Conservation (phyloP, 2,888 invertebrate species). For the Papilio protenor region DNA sequence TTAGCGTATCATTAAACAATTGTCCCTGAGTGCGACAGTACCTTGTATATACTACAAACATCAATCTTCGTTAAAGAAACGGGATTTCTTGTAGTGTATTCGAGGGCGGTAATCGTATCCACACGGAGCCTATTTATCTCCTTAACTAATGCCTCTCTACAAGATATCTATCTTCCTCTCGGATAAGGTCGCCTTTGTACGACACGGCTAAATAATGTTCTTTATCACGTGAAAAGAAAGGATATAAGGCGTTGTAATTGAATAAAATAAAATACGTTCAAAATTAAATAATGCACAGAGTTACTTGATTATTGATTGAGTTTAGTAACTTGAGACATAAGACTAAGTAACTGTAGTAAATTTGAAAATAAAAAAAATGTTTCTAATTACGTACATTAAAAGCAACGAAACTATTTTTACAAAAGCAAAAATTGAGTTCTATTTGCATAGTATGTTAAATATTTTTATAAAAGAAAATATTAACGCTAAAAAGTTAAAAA, state of each 20-base stretch:
- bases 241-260: not conserved
- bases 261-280: not conserved
- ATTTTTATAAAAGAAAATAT: not conserved
- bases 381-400: not conserved
- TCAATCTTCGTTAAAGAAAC: conserved; percentile 22
- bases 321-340: no score
- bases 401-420: not conserved
- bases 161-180: conserved; percentile 12
- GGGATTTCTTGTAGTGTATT: conserved; percentile 9
- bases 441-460: no score
- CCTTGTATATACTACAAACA: not conserved
- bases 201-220: conserved; percentile 1
- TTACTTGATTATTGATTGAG: no score
- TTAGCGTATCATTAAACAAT: no score
- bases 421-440: not conserved
- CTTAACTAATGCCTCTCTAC: conserved; percentile 3
- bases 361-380: not conserved
- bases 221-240: not conserved
- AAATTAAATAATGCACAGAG: not conserved
- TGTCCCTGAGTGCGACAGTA: no score
- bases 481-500: not conserved
- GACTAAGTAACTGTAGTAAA: not conserved
- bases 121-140: conserved; percentile 16
- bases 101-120: conserved; percentile 2
- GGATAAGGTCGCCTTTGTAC: conserved; percentile 20